These are phyloP conservation scores for Volucella bombylans DNA, from an alignment of 2,888 invertebrate species.

Conservation along the genomic window DNA sequence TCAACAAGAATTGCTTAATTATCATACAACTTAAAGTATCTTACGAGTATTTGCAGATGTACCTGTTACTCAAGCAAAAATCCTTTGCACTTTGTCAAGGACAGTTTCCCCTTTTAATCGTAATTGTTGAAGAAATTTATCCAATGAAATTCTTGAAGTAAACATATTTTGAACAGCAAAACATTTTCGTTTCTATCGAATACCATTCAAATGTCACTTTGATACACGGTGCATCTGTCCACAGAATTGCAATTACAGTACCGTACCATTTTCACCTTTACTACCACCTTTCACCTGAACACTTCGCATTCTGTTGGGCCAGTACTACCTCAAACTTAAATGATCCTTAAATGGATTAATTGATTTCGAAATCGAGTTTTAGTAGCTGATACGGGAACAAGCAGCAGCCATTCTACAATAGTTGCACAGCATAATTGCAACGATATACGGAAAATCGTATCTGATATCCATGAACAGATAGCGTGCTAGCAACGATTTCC, in stretches of 20 bases:
- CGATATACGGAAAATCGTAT: slow-evolving; percentile 18
- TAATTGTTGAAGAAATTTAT: too few relatives aligned
- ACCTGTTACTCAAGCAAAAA: too few relatives aligned
- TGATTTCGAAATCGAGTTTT: slow-evolving; percentile 47
- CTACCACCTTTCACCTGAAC: slow-evolving; percentile 4
- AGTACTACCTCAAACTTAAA: slow-evolving; percentile 39
- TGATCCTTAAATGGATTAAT: slow-evolving; percentile 54
- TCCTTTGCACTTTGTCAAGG: too few relatives aligned
- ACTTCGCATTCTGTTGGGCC: slow-evolving; percentile 21
- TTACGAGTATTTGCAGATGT: too few relatives aligned
- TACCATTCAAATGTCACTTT: neutral
- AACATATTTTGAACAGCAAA: neutral
- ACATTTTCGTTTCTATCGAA: neutral
- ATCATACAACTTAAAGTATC: too few relatives aligned
- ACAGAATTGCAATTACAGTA: slow-evolving; percentile 14
- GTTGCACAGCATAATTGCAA: slow-evolving; percentile 7
- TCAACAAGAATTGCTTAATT: too few relatives aligned
- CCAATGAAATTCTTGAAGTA: too few relatives aligned
- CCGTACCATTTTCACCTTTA: neutral
- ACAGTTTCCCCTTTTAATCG: too few relatives aligned
- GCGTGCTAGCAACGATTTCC: slow-evolving; percentile 48
- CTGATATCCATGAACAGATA: slow-evolving; percentile 22
- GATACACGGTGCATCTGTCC: slow-evolving; percentile 6
- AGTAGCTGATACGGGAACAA: neutral
- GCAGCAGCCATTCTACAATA: neutral